Base-by-base conservation (phyloP, 2,888 invertebrate species). In the Gymnosoma rotundatum region DNA sequence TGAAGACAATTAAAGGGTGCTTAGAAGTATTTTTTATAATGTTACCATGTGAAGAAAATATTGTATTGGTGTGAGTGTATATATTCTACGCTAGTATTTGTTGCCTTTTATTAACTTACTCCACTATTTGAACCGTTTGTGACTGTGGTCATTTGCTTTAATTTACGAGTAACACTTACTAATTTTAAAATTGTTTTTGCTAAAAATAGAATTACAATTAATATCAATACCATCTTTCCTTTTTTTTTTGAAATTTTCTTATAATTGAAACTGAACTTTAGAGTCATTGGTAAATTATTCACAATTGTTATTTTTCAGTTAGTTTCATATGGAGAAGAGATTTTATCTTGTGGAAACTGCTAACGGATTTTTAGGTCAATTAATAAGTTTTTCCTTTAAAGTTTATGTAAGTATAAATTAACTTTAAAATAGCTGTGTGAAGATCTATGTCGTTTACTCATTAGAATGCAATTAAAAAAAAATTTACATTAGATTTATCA, bases 111-210 rank as follows among this genome's bases (percentile, higher is more conserved):
- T 58, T 25, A 2, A 56, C 0, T 45, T 42, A 25, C 16, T 8
- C 42, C n/a, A 14, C 52, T 38, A 42, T 21, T 16, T 61, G 52
- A 32, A 21, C 42, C 42, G 38, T 58, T 38, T 12, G 20, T 61
- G 63, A 48, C 48, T 82, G 38, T 76, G 63, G 73, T 83, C 74
- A 75, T 60, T 74, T 50, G 52, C 10, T 14, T 74, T 83, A 78
- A 84, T 84, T 84, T 84, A 84, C 63, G 83, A 75, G 80, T 80
- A 56, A 69, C 80, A 78, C 66, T 80, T 83, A 78, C 81, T 78
- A 81, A 78, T 64, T 73, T 81, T 81, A 76, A 79, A 69, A 64
- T 60, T 56, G 21, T 64, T 70, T 48, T 50, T 63, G 54, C 83
- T 84, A 84, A 84, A 84, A 84, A 84, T 84, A 84, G 83, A 78